Evolutionary conservation across 1,140 invertebrate genomes (phyloP), one percentile per base, ranked within the genome.

Genomic region (Papilio helenus): DNA sequence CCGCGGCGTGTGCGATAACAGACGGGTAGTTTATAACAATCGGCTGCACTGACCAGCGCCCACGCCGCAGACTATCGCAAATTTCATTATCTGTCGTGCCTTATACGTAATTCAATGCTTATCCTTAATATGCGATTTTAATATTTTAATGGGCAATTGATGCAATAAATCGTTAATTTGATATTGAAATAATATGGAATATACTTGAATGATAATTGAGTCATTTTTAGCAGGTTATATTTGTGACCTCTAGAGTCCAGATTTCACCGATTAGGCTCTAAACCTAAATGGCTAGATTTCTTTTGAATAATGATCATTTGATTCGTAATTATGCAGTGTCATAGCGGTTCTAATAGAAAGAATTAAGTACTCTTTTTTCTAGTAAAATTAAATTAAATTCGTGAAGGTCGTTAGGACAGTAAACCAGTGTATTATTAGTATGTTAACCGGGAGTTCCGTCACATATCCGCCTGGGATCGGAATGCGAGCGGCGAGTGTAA

Each of bases 401-500:
- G 34, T 39, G 7, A 39, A 39, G 34, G 34, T 39, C 34, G 34
- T 39, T 39, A 7, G 34, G 34, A 34, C 5, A 39, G 34, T 39
- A 39, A 39, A 39, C 34, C 34, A 39, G 34, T 39, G 5, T 39
- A 39, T 39, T 39, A 7, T 39, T 39, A 39, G 34, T 39, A 46
- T 46, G 44, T 46, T 46, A 46, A 46, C 12, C 44, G 10, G 10
- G 12, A 72, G 12, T 76, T 42, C 20, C 73, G n/a, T 72, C 73
- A 51, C 23, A 26, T 26, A 51, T 65, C 61, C 55, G 74, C 55
- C 65, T 65, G 58, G 49, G 72, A 79, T 79, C 77, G 44, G 76
- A 39, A 72, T 72, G 68, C 68, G 51, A 77, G 73, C 79, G 77
- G 58, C 80, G 80, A 85, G 79, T 80, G 80, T 80, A 81, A 84